These are phyloP conservation scores for Zaprionus lineosus DNA, from an alignment of 2,888 invertebrate species.

Conservation along the genomic window DNA sequence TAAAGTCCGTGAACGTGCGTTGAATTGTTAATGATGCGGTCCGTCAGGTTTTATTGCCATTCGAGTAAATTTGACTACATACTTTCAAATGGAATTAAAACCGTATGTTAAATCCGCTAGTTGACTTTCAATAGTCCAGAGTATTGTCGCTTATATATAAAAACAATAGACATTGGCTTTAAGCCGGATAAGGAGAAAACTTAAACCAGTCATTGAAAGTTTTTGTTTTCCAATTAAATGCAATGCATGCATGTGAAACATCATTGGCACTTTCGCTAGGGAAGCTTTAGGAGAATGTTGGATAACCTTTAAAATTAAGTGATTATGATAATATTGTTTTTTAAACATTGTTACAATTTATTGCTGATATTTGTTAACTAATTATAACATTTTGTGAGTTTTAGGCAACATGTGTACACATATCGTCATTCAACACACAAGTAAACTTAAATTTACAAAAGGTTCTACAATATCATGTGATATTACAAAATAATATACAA, in stretches of 20 bases:
- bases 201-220: no score
- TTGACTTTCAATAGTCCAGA: background rate
- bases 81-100: conserved; percentile 33
- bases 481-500: no score
- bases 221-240: no score
- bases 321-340: no score
- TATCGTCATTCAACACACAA: conserved; percentile 37
- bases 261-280: no score
- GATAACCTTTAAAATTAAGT: no score
- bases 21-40: conserved; percentile 66
- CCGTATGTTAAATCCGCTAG: background rate
- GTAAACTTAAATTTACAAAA: conserved; percentile 14
- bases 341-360: conserved; percentile 64
- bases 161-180: no score
- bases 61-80: conserved; percentile 41
- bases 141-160: conserved; percentile 30
- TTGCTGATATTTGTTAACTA: conserved; percentile 68
- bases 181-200: no score
- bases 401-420: no score
- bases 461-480: no score
- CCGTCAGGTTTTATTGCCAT: conserved; percentile 57
- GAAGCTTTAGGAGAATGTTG: no score
- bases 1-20: conserved; percentile 47
- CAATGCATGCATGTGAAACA: no score
- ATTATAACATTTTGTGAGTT: conserved; percentile 54